phyloP scores from a whole-genome alignment of 2,888 invertebrate species.

The Hybos culiciformis region DNA sequence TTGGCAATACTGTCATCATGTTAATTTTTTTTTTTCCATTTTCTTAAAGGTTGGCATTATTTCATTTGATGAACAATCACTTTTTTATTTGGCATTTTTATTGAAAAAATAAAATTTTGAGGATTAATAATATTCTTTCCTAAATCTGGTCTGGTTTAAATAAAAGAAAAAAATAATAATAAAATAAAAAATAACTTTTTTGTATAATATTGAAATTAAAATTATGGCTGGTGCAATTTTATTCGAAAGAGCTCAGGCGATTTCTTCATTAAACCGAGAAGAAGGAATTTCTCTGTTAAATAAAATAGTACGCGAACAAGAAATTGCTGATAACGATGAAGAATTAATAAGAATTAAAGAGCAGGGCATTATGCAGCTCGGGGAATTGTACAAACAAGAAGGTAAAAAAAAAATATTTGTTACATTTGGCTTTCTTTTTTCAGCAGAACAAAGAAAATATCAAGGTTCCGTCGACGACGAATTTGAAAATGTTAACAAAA shows the following conservation, averaged over 20 bases:
- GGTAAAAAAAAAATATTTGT: too few species aligned
- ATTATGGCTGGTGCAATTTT: constrained; percentile 81
- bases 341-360: constrained; percentile 85
- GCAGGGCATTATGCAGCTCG: constrained; percentile 84
- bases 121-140: too few species aligned
- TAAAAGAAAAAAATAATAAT: constrained; percentile 5
- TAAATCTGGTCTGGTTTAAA: constrained; percentile 3
- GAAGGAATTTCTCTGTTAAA: constrained; percentile 60
- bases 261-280: constrained; percentile 59
- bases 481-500: too few species aligned
- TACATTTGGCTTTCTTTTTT: too few species aligned
- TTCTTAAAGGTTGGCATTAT: too few species aligned
- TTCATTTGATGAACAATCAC: too few species aligned
- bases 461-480: too few species aligned
- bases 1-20: too few species aligned
- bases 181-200: constrained; percentile 2
- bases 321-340: constrained; percentile 69
- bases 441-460: too few species aligned
- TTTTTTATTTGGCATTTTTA: too few species aligned
- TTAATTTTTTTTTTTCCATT: too few species aligned
- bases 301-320: constrained; percentile 65
- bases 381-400: constrained; percentile 81
- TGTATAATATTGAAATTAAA: neutral
- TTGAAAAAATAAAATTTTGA: too few species aligned
- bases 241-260: constrained; percentile 71